Evolutionary conservation across 2,113 vertebrate species (phyloP).

Genomic region (Lamprologus tigripictilis): DNA sequence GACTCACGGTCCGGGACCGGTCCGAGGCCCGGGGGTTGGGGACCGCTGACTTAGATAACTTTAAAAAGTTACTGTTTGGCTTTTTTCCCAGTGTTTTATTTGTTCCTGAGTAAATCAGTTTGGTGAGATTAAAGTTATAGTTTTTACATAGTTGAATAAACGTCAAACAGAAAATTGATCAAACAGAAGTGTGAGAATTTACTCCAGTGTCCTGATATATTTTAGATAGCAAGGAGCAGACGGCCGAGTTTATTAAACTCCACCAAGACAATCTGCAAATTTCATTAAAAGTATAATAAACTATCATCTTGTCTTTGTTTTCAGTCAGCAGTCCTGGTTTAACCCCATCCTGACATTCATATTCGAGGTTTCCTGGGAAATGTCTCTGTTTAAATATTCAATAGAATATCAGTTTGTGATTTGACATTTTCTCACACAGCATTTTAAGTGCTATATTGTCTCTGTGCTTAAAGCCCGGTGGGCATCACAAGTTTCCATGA

Average conservation of each 20-base stretch:
- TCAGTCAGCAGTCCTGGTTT: background rate
- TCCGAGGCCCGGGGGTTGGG: too few relatives aligned
- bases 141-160: accelerated
- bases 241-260: accelerated
- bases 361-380: background rate
- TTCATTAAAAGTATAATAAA: background rate
- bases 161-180: accelerated
- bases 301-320: background rate
- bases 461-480: background rate
- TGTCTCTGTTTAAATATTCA: background rate
- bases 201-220: background rate
- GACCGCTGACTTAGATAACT: background rate
- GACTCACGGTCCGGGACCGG: too few relatives aligned
- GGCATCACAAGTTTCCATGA: background rate
- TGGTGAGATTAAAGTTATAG: background rate
- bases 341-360: background rate
- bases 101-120: background rate
- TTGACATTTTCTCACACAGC: background rate
- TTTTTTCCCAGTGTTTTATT: background rate
- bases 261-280: background rate
- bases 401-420: background rate
- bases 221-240: background rate
- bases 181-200: background rate
- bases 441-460: background rate
- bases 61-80: background rate